These are phyloP conservation scores for Lepetodrilus schrolli DNA, from an alignment of 2,888 invertebrate species.

Conservation along the genomic window DNA sequence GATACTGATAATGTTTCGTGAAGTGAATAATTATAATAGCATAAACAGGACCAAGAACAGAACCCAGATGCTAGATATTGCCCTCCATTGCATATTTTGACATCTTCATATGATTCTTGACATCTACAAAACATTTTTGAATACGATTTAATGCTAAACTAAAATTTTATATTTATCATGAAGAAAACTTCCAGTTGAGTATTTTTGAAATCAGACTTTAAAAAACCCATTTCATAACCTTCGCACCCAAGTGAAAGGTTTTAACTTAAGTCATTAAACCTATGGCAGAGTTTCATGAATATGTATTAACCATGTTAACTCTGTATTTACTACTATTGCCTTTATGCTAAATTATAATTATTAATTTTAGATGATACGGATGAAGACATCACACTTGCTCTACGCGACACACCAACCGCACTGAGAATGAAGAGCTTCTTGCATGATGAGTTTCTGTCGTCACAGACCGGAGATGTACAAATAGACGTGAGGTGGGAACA, in stretches of 20 bases:
- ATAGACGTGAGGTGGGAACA: conserved; percentile 60
- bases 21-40: too few species aligned
- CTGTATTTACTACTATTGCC: not conserved
- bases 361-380: conserved; percentile 14
- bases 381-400: conserved; percentile 8
- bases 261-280: not conserved
- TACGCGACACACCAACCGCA: conserved; percentile 18
- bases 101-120: too few species aligned
- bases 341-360: not conserved
- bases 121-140: too few species aligned
- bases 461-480: conserved; percentile 52
- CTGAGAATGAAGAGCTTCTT: conserved; percentile 37
- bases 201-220: too few species aligned
- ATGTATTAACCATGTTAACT: too few species aligned
- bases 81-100: too few species aligned
- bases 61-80: too few species aligned
- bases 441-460: conserved; percentile 47
- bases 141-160: too few species aligned
- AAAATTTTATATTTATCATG: too few species aligned
- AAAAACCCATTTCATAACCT: not conserved
- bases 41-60: too few species aligned
- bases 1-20: too few species aligned
- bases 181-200: too few species aligned
- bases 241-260: not conserved
- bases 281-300: not conserved